These are phyloP conservation scores for Drosophila hamatofila DNA, from an alignment of 2,888 invertebrate genomes.

Conservation along the genomic window DNA sequence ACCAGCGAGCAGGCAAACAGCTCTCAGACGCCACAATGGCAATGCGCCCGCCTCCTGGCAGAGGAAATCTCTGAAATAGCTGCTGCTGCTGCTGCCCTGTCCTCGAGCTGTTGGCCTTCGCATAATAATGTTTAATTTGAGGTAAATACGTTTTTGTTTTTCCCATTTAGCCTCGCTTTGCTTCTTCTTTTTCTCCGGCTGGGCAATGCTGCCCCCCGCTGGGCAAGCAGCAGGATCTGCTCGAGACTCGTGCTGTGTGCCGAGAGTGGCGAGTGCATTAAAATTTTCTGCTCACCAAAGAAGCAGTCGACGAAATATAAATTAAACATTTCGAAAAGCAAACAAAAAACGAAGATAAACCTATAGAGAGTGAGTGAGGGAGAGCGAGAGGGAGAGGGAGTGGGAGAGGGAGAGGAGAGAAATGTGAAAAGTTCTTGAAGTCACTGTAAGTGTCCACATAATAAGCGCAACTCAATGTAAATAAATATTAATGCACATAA, in stretches of 20 bases:
- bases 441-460: constrained; percentile 25
- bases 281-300: constrained; percentile 48
- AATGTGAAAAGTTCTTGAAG: constrained; percentile 23
- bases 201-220: constrained; percentile 45
- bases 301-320: constrained; percentile 43
- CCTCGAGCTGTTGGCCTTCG: constrained; percentile 44
- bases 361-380: not conserved
- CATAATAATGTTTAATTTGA: constrained; percentile 85
- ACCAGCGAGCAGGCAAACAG: constrained; percentile 58
- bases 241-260: constrained; percentile 22
- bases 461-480: constrained; percentile 12
- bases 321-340: constrained; percentile 43
- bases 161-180: constrained; percentile 47
- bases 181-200: constrained; percentile 7
- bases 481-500: constrained; percentile 29
- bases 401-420: not conserved
- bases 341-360: not conserved
- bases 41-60: not conserved
- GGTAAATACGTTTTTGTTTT: constrained; percentile 82
- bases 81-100: not conserved
- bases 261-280: constrained; percentile 64
- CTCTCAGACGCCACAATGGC: constrained; percentile 10
- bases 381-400: not conserved
- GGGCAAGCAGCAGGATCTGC: constrained; percentile 38
- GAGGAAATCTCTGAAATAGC: not conserved